Percentiles rank a stretch among this genome's conserved stretches.
Conservation (phyloP, 2,113 vertebrate species). For the Pseudorectes ferrugineus region DNA sequence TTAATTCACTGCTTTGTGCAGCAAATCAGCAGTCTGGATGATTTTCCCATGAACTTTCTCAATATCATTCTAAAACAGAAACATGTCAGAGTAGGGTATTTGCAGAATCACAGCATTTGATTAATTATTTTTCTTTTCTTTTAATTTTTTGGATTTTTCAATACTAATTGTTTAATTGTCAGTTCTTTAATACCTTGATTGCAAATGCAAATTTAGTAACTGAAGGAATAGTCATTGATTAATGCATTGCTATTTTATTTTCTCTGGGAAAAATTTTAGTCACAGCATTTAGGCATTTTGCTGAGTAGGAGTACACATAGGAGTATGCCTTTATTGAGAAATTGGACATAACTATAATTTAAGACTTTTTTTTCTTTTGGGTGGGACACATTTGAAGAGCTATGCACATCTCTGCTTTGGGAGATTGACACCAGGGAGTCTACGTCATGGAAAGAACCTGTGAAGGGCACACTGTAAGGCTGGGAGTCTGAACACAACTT, state of each 20-base stretch:
- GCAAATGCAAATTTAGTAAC: background rate
- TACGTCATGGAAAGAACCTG: background rate
- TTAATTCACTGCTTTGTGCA: background rate
- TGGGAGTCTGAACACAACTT: background rate
- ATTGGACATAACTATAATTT: background rate
- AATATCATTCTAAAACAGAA: background rate
- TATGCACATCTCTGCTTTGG: background rate
- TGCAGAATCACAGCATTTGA: background rate
- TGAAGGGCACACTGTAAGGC: background rate
- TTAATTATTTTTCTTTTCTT: rapidly evolving
- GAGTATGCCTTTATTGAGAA: background rate
- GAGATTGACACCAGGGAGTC: background rate
- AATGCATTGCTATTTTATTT: background rate
- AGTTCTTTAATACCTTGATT: background rate
- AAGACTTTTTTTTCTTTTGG: background rate
- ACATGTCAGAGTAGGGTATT: background rate
- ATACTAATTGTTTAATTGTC: background rate
- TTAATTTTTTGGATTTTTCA: background rate
- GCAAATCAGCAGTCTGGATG: background rate
- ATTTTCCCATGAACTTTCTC: background rate
- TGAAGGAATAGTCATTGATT: background rate
- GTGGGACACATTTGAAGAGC: background rate
- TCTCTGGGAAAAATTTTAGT: background rate
- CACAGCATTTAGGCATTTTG: background rate
- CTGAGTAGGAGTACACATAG: background rate